phyloP scores from a whole-genome alignment of 2,113 vertebrate genomes.

The Microcebus tavaratra region DNA sequence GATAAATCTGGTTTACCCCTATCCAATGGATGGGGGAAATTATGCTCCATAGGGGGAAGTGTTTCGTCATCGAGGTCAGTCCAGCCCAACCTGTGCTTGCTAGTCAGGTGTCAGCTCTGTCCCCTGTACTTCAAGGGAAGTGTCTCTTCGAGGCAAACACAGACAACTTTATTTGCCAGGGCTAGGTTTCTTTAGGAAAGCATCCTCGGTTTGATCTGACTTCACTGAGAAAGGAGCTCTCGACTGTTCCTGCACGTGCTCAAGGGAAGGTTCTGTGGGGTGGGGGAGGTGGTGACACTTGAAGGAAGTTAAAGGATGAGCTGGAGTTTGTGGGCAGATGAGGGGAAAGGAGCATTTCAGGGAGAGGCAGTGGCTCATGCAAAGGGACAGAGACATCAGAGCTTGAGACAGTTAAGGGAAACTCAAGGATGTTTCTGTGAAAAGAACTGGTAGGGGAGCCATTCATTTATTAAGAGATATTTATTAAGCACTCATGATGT shows the following conservation, averaged over 20 bases:
- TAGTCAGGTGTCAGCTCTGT: not conserved
- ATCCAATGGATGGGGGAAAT: not conserved
- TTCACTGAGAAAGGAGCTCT: not conserved
- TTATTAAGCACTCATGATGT: not conserved
- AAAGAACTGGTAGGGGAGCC: not conserved
- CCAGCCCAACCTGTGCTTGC: not conserved
- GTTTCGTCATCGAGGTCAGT: not conserved
- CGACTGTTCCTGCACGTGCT: not conserved
- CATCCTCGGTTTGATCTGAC: not conserved
- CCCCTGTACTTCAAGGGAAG: not conserved
- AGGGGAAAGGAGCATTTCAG: not conserved
- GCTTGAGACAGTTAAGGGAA: not conserved
- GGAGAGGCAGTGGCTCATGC: not conserved
- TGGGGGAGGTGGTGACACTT: not conserved
- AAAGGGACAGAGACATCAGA: not conserved
- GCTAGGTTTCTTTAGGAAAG: not conserved
- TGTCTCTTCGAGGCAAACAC: not conserved
- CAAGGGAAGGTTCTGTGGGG: not conserved
- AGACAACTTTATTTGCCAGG: not conserved
- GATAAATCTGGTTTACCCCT: not conserved
- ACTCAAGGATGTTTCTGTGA: not conserved
- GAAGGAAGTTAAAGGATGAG: not conserved
- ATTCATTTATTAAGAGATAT: not conserved
- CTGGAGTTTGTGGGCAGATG: not conserved
- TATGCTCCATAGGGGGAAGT: not conserved